phyloP scores from a whole-genome alignment of 2,797 vertebrate species.

The Paratrypauchen microcephalus region DNA sequence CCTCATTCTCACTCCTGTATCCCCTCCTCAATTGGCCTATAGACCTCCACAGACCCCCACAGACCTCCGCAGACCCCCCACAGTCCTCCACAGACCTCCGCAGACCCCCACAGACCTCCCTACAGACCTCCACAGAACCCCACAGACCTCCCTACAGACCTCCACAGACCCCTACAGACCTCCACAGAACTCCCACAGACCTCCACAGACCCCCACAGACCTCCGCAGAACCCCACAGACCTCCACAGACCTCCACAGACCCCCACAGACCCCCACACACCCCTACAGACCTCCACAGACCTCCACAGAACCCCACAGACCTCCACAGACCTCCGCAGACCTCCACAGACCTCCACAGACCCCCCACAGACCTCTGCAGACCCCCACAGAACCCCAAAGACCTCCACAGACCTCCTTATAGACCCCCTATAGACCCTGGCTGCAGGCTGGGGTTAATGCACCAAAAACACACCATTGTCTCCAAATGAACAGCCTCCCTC shows the following conservation, averaged over 20 bases:
- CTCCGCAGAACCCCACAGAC: constrained; percentile 10
- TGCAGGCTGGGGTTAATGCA: constrained; percentile 75
- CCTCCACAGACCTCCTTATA: too few species aligned
- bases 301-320: constrained; percentile 18
- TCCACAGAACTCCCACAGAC: too few species aligned
- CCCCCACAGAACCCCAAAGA: too few species aligned
- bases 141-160: not conserved
- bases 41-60: too few species aligned
- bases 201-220: not conserved
- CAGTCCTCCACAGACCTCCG: too few species aligned
- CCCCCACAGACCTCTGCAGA: constrained; percentile 50
- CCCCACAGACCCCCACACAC: constrained; percentile 40
- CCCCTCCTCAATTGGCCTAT: constrained; percentile 30
- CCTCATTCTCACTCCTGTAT: constrained; percentile 70
- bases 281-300: too few species aligned
- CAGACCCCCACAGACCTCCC: constrained; percentile 30
- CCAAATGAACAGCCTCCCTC: constrained; percentile 71
- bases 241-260: not conserved
- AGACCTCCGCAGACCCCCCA: constrained; percentile 9
- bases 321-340: too few species aligned
- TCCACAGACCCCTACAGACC: constrained; percentile 41
- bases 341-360: not conserved
- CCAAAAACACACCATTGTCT: constrained; percentile 70
- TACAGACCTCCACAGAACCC: too few species aligned
- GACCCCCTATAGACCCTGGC: constrained; percentile 43